Conservation (phyloP, 2,888 invertebrate genomes). For the Notodonta ziczac region DNA sequence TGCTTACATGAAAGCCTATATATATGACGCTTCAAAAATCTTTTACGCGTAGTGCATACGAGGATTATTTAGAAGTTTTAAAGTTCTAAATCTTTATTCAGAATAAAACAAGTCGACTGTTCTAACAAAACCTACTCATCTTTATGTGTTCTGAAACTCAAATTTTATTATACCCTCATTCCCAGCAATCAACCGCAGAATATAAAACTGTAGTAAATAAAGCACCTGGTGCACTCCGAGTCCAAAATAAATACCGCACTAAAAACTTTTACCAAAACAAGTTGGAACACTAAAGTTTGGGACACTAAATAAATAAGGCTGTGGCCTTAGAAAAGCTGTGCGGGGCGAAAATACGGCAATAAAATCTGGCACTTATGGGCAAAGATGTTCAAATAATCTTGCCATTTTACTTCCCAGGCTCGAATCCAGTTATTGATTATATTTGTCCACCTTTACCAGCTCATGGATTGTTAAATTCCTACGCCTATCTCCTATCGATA, state of each 20-base stretch:
- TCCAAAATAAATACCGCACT: background rate
- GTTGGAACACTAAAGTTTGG: background rate
- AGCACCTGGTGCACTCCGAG: background rate
- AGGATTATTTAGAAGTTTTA: too few species aligned
- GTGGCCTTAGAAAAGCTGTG: background rate
- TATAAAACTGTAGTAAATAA: background rate
- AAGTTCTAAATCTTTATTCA: background rate
- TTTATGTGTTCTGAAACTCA: background rate
- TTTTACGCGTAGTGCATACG: too few species aligned
- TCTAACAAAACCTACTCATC: background rate
- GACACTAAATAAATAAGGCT: background rate
- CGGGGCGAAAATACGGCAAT: too few species aligned
- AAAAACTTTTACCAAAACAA: constrained; percentile 2
- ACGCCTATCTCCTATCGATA: too few species aligned
- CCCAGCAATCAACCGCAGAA: background rate
- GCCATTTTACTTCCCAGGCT: too few species aligned
- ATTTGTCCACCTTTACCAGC: too few species aligned
- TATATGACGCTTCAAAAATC: too few species aligned
- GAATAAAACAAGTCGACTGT: background rate
- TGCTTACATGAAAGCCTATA: too few species aligned
- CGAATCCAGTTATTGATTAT: too few species aligned
- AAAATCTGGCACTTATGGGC: too few species aligned
- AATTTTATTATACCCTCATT: background rate
- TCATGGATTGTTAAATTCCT: too few species aligned
- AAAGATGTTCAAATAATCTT: too few species aligned